Conservation (phyloP, 2,888 invertebrate species). For the Sisyra nigra region DNA sequence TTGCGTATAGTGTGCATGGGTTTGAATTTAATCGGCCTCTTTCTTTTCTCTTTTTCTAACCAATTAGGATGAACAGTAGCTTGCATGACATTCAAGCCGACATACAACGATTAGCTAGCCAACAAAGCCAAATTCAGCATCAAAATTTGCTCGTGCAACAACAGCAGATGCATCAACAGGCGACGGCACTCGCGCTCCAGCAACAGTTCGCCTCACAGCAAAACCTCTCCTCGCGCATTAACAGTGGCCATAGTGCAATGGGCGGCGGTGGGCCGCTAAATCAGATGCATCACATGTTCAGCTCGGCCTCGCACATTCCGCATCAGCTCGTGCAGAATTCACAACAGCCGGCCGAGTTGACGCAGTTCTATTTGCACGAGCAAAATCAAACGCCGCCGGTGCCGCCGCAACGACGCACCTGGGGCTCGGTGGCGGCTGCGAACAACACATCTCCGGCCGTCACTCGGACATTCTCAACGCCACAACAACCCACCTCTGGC, state of each 20-base stretch:
- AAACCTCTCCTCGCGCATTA: conserved; percentile 14
- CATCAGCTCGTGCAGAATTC: conserved; percentile 35
- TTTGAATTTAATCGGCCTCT: no score
- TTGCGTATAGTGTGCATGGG: not conserved
- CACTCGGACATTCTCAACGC: conserved; percentile 40
- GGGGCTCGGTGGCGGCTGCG: conserved; percentile 26
- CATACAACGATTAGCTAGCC: conserved; percentile 74
- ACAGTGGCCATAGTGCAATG: conserved; percentile 17
- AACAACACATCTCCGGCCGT: conserved; percentile 36
- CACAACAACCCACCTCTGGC: conserved; percentile 15
- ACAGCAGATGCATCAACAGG: conserved; percentile 25
- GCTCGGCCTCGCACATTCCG: conserved; percentile 26
- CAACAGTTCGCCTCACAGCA: conserved; percentile 18
- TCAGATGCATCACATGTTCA: conserved; percentile 24
- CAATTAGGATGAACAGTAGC: conserved; percentile 74
- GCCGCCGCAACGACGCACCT: conserved; percentile 23
- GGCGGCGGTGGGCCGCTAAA: conserved; percentile 12
- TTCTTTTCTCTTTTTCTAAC: not conserved
- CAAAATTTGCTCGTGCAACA: conserved; percentile 40
- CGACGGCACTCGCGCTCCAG: conserved; percentile 21
- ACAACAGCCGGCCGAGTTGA: conserved; percentile 30
- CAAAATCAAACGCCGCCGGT: conserved; percentile 29
- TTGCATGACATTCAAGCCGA: conserved; percentile 88
- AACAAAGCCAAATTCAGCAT: conserved; percentile 58
- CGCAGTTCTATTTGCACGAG: conserved; percentile 66